Evolutionary conservation across 2,888 invertebrate species (phyloP).

Genomic region (Electrophaes corylata): DNA sequence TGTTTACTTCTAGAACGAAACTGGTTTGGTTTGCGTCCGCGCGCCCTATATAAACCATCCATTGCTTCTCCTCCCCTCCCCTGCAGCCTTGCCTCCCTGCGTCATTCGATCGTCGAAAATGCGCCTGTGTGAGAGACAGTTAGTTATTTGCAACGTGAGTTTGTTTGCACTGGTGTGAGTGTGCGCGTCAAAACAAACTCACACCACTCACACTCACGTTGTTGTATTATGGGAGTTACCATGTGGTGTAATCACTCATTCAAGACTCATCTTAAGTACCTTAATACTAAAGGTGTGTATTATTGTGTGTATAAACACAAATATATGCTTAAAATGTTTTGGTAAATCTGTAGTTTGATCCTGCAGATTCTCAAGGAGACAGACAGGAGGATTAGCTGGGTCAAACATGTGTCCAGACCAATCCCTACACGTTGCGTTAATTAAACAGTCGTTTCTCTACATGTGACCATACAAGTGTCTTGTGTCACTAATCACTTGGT

Average conservation of each 20-base stretch:
- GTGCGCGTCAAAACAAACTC: constrained; percentile 52
- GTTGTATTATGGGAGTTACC: constrained; percentile 19
- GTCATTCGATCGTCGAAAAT: constrained; percentile 61
- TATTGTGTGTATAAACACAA: too few relatives aligned
- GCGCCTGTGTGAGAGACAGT: constrained; percentile 32
- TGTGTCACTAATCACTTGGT: too few relatives aligned
- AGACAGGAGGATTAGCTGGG: too few relatives aligned
- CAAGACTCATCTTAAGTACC: too few relatives aligned
- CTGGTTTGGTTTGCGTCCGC: constrained; percentile 64
- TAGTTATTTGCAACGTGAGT: constrained; percentile 42
- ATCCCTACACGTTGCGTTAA: too few relatives aligned
- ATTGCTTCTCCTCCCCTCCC: constrained; percentile 45
- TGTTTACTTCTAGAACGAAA: constrained; percentile 72
- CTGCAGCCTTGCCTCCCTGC: constrained; percentile 47
- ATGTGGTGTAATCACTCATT: constrained; percentile 12
- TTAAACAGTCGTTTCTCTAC: too few relatives aligned
- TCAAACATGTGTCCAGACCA: too few relatives aligned
- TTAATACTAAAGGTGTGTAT: too few relatives aligned
- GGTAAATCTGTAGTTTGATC: too few relatives aligned
- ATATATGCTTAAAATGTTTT: too few relatives aligned
- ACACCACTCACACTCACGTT: constrained; percentile 15
- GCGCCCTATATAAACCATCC: constrained; percentile 71
- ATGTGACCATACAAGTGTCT: too few relatives aligned
- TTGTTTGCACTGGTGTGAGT: constrained; percentile 33
- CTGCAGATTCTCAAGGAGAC: too few relatives aligned